Conservation (phyloP, 2,888 invertebrate species). For the Thalpophila matura region DNA sequence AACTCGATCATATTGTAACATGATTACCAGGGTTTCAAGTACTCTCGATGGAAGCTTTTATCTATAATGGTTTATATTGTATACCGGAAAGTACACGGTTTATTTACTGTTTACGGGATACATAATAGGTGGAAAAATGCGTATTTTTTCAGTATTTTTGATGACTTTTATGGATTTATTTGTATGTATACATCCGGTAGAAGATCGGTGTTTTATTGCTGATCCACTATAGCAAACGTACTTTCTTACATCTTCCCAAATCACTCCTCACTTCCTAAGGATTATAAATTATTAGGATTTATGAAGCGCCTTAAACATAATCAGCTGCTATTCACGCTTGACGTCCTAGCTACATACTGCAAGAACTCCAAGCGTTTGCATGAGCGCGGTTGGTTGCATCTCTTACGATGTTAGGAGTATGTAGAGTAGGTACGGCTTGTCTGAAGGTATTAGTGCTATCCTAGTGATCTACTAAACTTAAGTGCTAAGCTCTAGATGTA, state of each 20-base stretch:
- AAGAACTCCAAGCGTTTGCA: no score
- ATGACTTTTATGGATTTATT: no score
- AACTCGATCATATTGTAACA: conserved; percentile 88
- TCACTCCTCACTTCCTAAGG: no score
- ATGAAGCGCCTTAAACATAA: not conserved
- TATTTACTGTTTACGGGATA: not conserved
- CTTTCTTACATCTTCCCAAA: no score
- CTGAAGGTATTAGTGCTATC: not conserved
- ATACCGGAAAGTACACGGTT: conserved; percentile 52
- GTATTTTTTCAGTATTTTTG: no score
- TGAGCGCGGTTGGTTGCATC: conserved; percentile 22
- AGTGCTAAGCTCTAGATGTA: no score
- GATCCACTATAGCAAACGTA: no score
- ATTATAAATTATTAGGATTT: no score
- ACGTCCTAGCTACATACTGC: not conserved
- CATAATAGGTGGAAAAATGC: no score
- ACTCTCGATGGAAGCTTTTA: conserved; percentile 81
- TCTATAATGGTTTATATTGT: conserved; percentile 80
- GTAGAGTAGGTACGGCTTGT: not conserved
- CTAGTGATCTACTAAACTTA: no score
- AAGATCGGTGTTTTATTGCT: no score
- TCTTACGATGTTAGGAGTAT: not conserved
- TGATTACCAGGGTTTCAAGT: conserved; percentile 80
- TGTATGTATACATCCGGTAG: no score
- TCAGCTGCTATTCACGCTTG: conserved; percentile 13